Conservation (phyloP, 2,113 vertebrate species). For the Cichladusa arquata region DNA sequence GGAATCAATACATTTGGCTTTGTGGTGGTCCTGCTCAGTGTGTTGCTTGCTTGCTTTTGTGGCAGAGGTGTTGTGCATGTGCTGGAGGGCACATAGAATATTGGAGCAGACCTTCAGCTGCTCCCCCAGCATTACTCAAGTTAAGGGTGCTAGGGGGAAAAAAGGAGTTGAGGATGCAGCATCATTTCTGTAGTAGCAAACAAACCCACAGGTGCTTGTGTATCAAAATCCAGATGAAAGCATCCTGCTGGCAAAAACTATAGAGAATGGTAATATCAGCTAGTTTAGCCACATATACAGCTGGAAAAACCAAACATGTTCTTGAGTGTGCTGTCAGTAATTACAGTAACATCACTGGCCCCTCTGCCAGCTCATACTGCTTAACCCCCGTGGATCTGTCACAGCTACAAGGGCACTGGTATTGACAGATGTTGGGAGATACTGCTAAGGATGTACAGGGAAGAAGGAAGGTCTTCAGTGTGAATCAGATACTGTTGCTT, state of each 20-base stretch:
- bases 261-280: neutral
- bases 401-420: neutral
- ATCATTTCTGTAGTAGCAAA: neutral
- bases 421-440: neutral
- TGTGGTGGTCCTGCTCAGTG: neutral
- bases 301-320: neutral
- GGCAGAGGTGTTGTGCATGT: neutral
- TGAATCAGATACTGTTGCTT: neutral
- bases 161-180: neutral
- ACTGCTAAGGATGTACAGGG: neutral
- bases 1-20: neutral
- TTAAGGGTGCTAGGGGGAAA: neutral
- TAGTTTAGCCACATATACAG: neutral
- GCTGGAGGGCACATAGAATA: neutral
- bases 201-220: neutral
- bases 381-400: neutral
- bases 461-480: neutral
- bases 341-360: neutral
- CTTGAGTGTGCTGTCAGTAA: neutral
- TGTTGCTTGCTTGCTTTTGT: neutral
- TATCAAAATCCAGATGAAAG: neutral
- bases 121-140: neutral
- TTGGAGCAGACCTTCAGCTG: neutral
- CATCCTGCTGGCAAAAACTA: neutral
- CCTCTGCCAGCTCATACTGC: neutral